Evolutionary conservation across 2,113 vertebrate species (phyloP).

Genomic region (Oplegnathus fasciatus): DNA sequence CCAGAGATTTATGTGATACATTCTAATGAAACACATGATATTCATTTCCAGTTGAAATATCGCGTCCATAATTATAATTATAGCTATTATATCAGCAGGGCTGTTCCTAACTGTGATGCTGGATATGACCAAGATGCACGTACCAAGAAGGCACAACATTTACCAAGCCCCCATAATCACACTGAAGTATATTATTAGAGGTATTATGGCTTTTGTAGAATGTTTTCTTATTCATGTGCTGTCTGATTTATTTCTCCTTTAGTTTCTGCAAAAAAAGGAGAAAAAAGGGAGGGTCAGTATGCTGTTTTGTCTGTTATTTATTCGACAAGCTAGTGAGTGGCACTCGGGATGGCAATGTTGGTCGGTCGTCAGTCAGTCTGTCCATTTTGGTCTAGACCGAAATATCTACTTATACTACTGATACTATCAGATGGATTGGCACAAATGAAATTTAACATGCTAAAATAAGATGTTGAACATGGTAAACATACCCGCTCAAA

Average conservation of each 20-base stretch:
- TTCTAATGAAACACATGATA: conserved; percentile 33
- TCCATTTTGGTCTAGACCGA: background rate
- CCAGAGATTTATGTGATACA: background rate
- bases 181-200: conserved; percentile 8
- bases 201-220: conserved; percentile 8
- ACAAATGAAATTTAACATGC: background rate
- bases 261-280: background rate
- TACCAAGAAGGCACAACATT: conserved; percentile 9
- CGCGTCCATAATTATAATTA: conserved; percentile 56
- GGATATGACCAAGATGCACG: conserved; percentile 17
- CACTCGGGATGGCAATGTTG: background rate
- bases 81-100: conserved; percentile 44
- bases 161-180: background rate
- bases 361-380: background rate
- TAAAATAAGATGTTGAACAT: background rate
- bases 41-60: conserved; percentile 44
- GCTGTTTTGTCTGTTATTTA: background rate
- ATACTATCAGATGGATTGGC: no score
- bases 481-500: background rate
- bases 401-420: background rate
- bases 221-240: background rate
- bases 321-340: no score
- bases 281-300: background rate
- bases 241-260: background rate
- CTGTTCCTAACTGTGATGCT: conserved; percentile 16